Base-by-base conservation (phyloP, 2,797 vertebrate species). In the Graptemys geographica region DNA sequence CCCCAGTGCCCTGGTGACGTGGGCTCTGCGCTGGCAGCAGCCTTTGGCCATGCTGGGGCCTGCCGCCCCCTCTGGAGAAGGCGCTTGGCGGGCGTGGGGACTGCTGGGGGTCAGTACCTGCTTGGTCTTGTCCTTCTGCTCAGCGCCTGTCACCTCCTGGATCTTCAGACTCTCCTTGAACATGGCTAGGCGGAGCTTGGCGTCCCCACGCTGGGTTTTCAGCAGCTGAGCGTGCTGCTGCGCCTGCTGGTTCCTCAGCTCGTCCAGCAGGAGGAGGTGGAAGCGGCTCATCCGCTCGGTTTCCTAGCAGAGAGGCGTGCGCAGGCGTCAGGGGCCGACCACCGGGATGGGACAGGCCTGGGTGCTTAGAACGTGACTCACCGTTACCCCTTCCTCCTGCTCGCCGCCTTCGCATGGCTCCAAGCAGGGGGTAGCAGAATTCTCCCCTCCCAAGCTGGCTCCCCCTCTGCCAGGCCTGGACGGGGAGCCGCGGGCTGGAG, bases 281-380 rank as follows among this genome's bases (percentile, higher is more conserved):
- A 98, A 98, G 44, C 97, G 98, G 33, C 92, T 94, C n/a, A 97
- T 97, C 28, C 98, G 94, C 62, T 98, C 98, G 5, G 78, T 97
- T 72, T 98, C 98, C 98, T 98, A 82, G 4, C 31, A 12, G 9
- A 59, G 44, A 41, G n/a, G 27, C 7, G n/a, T 28, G 21, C 7
- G 1, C n/a, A 31, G 81, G 41, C 13, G 12, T 80, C 41, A 84
- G 78, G 88, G 84, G 74, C 5, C 23, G 11, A 55, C 41, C 79
- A 15, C 78, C 19, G 52, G 28, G 15, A 69, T 53, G n/a, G 56
- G 79, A 28, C 31, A 23, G n/a, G 57, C n/a, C 28, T 9, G 2
- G 18, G 37, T 13, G 28, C 57, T 59, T 59, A 25, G 21, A 3
- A 11, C 11, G n/a, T 37, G 65, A 72, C 28, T 12, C 19, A 55